Conservation (phyloP, 2,113 vertebrate genomes). For the Enhydra lutris region DNA sequence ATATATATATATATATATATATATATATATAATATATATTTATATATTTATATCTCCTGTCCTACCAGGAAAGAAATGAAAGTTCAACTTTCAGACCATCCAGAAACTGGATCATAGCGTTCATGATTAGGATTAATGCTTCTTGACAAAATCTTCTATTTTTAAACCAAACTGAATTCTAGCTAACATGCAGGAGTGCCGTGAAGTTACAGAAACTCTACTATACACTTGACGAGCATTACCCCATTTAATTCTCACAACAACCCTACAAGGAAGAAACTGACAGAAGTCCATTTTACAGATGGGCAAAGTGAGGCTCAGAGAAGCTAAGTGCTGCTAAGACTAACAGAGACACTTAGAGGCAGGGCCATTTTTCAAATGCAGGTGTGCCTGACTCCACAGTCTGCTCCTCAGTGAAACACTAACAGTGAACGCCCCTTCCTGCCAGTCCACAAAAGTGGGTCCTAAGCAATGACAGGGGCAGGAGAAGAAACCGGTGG, state of each 20-base stretch:
- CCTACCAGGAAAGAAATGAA: not conserved
- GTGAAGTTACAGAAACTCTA: not conserved
- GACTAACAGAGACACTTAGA: not conserved
- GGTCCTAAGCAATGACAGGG: not conserved
- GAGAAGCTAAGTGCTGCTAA: not conserved
- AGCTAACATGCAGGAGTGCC: not conserved
- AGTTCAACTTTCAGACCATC: not conserved
- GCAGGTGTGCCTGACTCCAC: not conserved
- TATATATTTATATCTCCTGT: not conserved
- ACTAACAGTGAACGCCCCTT: not conserved
- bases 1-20: too few species aligned
- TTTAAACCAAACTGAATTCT: not conserved
- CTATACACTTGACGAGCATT: not conserved
- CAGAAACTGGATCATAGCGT: not conserved
- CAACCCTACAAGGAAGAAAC: not conserved
- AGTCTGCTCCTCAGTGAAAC: not conserved
- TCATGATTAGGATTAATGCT: slow-evolving; percentile 10
- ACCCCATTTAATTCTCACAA: not conserved
- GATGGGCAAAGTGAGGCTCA: not conserved
- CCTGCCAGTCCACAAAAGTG: not conserved
- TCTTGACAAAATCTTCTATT: not conserved
- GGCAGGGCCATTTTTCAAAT: not conserved
- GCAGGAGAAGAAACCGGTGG: not conserved
- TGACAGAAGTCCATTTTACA: not conserved
- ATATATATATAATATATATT: too few species aligned